Conservation (phyloP, 2,797 vertebrate species). For the Bothrops alternatus region DNA sequence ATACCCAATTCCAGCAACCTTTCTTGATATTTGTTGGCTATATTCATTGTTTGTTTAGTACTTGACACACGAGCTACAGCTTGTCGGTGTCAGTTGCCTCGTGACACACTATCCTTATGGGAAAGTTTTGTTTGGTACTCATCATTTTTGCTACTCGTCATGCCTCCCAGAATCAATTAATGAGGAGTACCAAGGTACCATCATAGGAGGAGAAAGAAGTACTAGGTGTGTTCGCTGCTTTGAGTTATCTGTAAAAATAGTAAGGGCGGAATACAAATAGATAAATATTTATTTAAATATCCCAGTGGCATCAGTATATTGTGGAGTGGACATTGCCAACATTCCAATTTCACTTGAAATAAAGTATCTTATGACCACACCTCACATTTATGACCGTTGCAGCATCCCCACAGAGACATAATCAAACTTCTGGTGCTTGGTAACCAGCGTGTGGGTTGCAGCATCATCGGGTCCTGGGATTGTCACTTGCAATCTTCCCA, state of each 20-base stretch:
- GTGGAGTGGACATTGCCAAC: background rate
- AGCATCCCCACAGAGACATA: background rate
- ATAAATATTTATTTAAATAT: background rate
- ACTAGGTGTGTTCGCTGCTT: background rate
- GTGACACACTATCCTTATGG: background rate
- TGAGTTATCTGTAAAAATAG: background rate
- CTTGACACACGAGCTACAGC: background rate
- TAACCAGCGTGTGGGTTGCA: background rate
- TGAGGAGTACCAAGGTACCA: background rate
- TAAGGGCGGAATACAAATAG: background rate
- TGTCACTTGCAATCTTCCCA: background rate
- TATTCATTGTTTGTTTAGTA: background rate
- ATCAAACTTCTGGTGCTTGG: background rate
- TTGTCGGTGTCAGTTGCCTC: background rate
- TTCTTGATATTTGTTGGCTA: too few relatives aligned
- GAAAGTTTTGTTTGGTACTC: background rate
- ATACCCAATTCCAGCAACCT: too few relatives aligned
- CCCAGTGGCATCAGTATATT: background rate
- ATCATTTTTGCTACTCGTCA: background rate
- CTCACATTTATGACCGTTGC: background rate
- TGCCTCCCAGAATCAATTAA: background rate
- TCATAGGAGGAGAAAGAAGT: background rate
- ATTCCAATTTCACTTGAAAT: background rate
- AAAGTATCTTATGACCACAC: background rate
- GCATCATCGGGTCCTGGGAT: background rate